Evolutionary conservation across 1,140 invertebrate species (phyloP), one percentile per base, ranked within the genome.

Genomic region (Macrobrachium nipponense): DNA sequence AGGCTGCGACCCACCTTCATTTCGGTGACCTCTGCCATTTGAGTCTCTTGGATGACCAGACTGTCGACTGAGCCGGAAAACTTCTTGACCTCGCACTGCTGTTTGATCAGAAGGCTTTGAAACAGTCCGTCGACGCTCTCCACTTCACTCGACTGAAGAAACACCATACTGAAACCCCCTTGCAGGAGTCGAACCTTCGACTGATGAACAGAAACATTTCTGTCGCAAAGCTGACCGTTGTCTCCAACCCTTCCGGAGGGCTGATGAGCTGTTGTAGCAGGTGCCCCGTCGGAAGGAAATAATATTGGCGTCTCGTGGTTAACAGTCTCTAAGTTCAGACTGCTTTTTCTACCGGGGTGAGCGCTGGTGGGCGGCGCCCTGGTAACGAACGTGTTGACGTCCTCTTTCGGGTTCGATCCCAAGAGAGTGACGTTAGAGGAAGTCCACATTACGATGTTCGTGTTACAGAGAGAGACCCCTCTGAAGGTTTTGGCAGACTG

Each of bases 121-220:
- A 68, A 64, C n/a, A 23, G 10, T 14, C 82, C 82, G 27, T 58
- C 11, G 17, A 84, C 4, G 1, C 68, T 44, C 20, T 20, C 20
- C 62, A 84, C 51, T 17, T 59, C 12, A 51, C 82, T 77, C 3
- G 59, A 23, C 2, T 77, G 7, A 3, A 84, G 20, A 8, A 5
- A 17, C 7, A 23, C 36, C 72, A n/a, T n/a, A 11, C 60, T 44
- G 61, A 84, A 84, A 12, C 77, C 15, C 12, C 82, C 82, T 27
- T 36, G 60, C 18, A 84, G 27, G 12, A n/a, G 18, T 8, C 51
- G 60, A 14, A 84, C 14, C 27, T 64, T 78, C 20, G 82, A 77
- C 60, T 84, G 60, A 20, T 18, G n/a, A 10, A 77, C 20, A 3
- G 75, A 78, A 3, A 84, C 43, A 43, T 78, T 84, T 64, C 27